Base-by-base conservation (phyloP, 2,113 vertebrate species). In the Nansenia antarctica region DNA sequence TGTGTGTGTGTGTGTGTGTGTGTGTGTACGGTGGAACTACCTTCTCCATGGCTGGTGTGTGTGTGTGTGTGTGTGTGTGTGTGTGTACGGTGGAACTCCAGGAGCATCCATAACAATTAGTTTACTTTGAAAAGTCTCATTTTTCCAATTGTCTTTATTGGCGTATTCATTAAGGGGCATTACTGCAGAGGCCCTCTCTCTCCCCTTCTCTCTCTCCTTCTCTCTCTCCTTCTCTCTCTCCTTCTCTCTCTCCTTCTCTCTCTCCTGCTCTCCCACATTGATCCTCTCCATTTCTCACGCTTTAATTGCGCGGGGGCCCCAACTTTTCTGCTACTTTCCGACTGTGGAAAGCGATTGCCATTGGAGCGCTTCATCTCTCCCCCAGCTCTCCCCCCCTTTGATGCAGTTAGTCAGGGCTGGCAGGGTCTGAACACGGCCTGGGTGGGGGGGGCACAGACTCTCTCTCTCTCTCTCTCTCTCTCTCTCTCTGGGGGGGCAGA, bases 341-440 rank as follows among this genome's bases (percentile, higher is more conserved):
- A 9, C 26, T 11, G 53, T 34, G 53, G 35, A 53, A 34, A 65
- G 54, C 69, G 59, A 75, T 39, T 65, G 39, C 65, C 73, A 37
- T 22, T 32, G 20, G 49, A 54, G 53, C 11, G 15, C 31, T 72
- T 70, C 60, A 68, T 62, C 32, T 73, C 61, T 5, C 5, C 47
- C 29, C 31, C 22, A 45, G 53, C 64, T 65, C 22, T 4, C 27
- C 20, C 49, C 8, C 22, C 26, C 63, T 75, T 78, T 73, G 70
- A 74, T 70, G 65, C 61, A 74, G 62, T 79, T 79, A 79, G 74
- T 74, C 60, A 68, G 55, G 66, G 39, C 74, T 69, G 72, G 66
- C 32, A 26, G 62, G 27, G 54, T 65, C 42, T 78, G 47, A 71
- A 67, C 71, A 70, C 60, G 54, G 64, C 64, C 61, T 52, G 67